phyloP scores from a whole-genome alignment of 2,797 vertebrate species.

The Tenualosa ilisha region DNA sequence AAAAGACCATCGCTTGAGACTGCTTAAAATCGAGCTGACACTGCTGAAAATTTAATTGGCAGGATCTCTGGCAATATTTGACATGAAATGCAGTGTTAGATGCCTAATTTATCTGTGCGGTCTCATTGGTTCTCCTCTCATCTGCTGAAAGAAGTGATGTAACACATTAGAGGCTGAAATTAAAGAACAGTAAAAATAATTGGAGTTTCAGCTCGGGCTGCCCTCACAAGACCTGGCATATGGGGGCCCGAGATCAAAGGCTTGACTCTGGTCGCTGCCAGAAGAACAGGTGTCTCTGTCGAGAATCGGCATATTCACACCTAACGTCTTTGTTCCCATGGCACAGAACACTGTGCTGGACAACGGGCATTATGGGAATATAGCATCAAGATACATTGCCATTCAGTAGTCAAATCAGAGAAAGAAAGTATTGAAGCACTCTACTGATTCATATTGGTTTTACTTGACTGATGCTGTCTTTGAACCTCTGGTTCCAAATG shows the following conservation, averaged over 20 bases:
- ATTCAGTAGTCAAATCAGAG: neutral
- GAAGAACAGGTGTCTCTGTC: conserved; percentile 30
- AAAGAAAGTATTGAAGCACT: neutral
- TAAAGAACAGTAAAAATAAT: conserved; percentile 24
- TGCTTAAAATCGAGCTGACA: conserved; percentile 57
- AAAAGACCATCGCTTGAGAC: conserved; percentile 51
- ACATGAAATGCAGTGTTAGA: conserved; percentile 53
- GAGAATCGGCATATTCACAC: neutral
- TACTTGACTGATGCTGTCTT: neutral
- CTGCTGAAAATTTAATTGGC: conserved; percentile 55
- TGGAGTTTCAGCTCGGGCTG: conserved; percentile 15
- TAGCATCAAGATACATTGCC: neutral
- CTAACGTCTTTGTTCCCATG: neutral
- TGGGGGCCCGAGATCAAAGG: neutral
- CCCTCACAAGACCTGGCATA: conserved; percentile 43
- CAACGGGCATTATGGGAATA: neutral
- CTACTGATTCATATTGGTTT: neutral
- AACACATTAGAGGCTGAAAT: conserved; percentile 33
- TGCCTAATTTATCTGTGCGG: conserved; percentile 54
- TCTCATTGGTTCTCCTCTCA: conserved; percentile 44
- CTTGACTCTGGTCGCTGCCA: neutral
- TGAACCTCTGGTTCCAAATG: neutral
- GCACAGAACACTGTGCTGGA: neutral
- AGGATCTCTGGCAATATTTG: conserved; percentile 51
- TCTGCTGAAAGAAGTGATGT: conserved; percentile 45